Evolutionary conservation across 2,888 invertebrate genomes (phyloP).

Genomic region (Rotaria socialis): DNA sequence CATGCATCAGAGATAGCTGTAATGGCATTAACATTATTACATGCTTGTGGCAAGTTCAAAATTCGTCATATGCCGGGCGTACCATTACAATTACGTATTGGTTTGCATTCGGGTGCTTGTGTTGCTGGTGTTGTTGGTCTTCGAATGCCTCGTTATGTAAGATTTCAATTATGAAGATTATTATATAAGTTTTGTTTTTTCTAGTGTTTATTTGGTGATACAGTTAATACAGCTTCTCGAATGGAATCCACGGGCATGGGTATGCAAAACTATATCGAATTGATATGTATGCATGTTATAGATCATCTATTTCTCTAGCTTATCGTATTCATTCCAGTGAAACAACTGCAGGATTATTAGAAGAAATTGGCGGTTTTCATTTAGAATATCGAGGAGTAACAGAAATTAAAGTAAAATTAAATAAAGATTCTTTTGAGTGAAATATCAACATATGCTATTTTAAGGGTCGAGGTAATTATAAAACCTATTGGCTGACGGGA

Average conservation of each 20-base stretch:
- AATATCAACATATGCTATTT: not conserved
- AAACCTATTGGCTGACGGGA: constrained; percentile 56
- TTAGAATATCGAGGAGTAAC: constrained; percentile 78
- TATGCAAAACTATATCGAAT: constrained; percentile 60
- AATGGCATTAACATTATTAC: constrained; percentile 82
- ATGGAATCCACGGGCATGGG: constrained; percentile 85
- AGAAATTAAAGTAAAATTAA: constrained; percentile 69
- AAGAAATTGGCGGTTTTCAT: constrained; percentile 74
- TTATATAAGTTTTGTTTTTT: constrained; percentile 70
- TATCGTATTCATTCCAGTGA: constrained; percentile 85
- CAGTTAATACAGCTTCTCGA: constrained; percentile 80
- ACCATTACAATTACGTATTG: constrained; percentile 77
- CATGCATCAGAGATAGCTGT: constrained; percentile 79
- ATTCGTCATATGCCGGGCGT: constrained; percentile 80
- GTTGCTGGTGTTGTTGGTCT: constrained; percentile 85
- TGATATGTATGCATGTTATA: not conserved
- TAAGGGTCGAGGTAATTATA: constrained; percentile 53
- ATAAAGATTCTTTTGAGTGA: not conserved
- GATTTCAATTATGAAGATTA: no score
- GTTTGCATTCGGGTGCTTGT: constrained; percentile 78
- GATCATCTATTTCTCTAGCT: constrained; percentile 60
- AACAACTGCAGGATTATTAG: constrained; percentile 73
- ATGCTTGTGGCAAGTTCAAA: constrained; percentile 81
- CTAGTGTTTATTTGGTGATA: constrained; percentile 73
- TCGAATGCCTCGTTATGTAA: constrained; percentile 80